Percentiles rank a stretch among this genome's conserved stretches.
phyloP scores from a whole-genome alignment of 2,888 invertebrate species.

The Eumerus sabulonum region DNA sequence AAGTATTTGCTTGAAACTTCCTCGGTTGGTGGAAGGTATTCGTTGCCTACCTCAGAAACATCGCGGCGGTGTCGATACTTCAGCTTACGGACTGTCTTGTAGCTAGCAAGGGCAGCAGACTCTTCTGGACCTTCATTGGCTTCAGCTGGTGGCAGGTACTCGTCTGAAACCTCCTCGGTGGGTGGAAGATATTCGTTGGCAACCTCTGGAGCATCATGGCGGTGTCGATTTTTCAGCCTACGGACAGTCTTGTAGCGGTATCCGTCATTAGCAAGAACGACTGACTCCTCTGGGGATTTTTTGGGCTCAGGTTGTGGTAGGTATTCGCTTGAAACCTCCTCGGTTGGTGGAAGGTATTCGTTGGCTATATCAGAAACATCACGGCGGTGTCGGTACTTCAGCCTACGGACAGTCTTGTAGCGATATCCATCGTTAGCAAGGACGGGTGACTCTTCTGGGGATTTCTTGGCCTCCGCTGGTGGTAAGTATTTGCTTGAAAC shows the following conservation, averaged over 20 bases:
- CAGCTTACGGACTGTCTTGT: constrained; percentile 43
- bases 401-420: constrained; percentile 38
- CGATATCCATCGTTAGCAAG: constrained; percentile 49
- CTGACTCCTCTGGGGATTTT: constrained; percentile 7
- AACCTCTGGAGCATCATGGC: constrained; percentile 20
- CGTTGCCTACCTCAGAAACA: constrained; percentile 47
- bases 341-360: constrained; percentile 71
- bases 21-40: constrained; percentile 71
- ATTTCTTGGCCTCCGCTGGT: constrained; percentile 42
- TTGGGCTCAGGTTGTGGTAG: constrained; percentile 16
- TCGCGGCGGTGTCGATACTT: constrained; percentile 23
- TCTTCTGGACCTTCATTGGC: constrained; percentile 21
- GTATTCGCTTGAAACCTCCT: constrained; percentile 57
- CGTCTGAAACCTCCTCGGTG: constrained; percentile 52
- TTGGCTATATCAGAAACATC: constrained; percentile 43
- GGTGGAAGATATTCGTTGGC: constrained; percentile 71
- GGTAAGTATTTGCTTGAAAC: constrained; percentile 45
- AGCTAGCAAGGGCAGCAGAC: constrained; percentile 69
- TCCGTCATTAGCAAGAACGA: constrained; percentile 40
- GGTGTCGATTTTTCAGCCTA: not conserved
- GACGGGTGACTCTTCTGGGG: constrained; percentile 23
- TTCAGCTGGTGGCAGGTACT: constrained; percentile 18
- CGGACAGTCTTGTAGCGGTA: constrained; percentile 47
- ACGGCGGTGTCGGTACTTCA: constrained; percentile 21
- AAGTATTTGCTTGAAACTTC: constrained; percentile 21